These are phyloP conservation scores for Drosophila lacicola DNA, from an alignment of 2,888 invertebrate species.

Conservation along the genomic window DNA sequence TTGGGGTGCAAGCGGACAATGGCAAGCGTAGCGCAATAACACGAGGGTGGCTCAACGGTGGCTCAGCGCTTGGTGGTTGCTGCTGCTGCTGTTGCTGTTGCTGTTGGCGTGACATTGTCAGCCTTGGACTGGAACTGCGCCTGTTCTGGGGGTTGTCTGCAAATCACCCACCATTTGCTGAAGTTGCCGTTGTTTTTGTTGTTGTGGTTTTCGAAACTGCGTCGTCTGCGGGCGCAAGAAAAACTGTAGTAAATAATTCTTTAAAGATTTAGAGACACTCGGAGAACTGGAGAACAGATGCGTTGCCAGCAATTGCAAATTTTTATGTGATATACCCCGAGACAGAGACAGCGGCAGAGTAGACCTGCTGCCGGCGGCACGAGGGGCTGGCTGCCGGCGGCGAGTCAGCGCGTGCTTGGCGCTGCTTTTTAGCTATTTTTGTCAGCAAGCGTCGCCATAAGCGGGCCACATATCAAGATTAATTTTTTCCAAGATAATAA, in stretches of 20 bases:
- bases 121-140: slow-evolving; percentile 46
- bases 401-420: slow-evolving; percentile 59
- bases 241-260: slow-evolving; percentile 80
- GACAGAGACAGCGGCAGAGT: neutral
- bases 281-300: slow-evolving; percentile 55
- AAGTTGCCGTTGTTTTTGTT: slow-evolving; percentile 33
- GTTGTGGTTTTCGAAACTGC: slow-evolving; percentile 44
- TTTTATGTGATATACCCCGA: slow-evolving; percentile 69
- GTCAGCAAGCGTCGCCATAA: slow-evolving; percentile 59
- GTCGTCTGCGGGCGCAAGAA: slow-evolving; percentile 51
- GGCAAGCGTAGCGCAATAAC: slow-evolving; percentile 70
- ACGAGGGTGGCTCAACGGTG: slow-evolving; percentile 74
- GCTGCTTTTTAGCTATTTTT: slow-evolving; percentile 74
- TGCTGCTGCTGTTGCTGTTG: slow-evolving; percentile 28
- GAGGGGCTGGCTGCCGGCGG: neutral
- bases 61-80: slow-evolving; percentile 69
- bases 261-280: slow-evolving; percentile 79
- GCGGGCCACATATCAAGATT: slow-evolving; percentile 80
- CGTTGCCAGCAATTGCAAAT: slow-evolving; percentile 75
- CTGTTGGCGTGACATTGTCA: slow-evolving; percentile 63
- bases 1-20: slow-evolving; percentile 53
- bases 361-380: neutral
- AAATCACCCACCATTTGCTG: slow-evolving; percentile 71
- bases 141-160: slow-evolving; percentile 63
- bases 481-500: slow-evolving; percentile 78